phyloP scores from a whole-genome alignment of 2,113 vertebrate genomes.

The Rana temporaria region DNA sequence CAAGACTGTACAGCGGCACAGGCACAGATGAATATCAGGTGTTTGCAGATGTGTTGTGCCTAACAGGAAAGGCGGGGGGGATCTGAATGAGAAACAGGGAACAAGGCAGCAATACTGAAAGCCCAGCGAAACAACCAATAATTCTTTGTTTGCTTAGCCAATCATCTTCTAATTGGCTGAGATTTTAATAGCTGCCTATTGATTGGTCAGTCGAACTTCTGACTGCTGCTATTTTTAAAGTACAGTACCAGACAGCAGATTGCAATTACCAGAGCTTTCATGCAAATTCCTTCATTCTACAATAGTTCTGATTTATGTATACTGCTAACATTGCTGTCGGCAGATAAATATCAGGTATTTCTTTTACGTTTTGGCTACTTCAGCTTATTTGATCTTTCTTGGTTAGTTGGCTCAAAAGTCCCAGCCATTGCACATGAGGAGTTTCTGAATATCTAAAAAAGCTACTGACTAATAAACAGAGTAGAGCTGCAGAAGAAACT shows the following conservation, averaged over 20 bases:
- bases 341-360: conserved; percentile 58
- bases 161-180: conserved; percentile 88
- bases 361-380: conserved; percentile 61
- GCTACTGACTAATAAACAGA: conserved; percentile 1
- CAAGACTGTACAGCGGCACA: conserved; percentile 81
- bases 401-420: background rate
- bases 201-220: conserved; percentile 77
- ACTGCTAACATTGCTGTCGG: conserved; percentile 62
- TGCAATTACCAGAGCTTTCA: conserved; percentile 64
- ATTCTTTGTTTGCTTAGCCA: conserved; percentile 95
- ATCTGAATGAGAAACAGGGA: conserved; percentile 10
- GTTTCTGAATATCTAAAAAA: conserved; percentile 13
- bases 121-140: conserved; percentile 83
- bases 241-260: conserved; percentile 66
- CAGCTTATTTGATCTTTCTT: conserved; percentile 37
- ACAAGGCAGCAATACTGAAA: conserved; percentile 70
- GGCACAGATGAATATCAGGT: conserved; percentile 89
- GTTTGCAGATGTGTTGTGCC: conserved; percentile 85
- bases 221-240: conserved; percentile 71
- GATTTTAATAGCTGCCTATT: conserved; percentile 79
- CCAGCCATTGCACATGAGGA: conserved; percentile 1
- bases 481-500: background rate
- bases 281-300: conserved; percentile 59
- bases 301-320: conserved; percentile 69
- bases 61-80: conserved; percentile 70